phyloP scores from a whole-genome alignment of 2,113 vertebrate species.

The Vidua macroura region DNA sequence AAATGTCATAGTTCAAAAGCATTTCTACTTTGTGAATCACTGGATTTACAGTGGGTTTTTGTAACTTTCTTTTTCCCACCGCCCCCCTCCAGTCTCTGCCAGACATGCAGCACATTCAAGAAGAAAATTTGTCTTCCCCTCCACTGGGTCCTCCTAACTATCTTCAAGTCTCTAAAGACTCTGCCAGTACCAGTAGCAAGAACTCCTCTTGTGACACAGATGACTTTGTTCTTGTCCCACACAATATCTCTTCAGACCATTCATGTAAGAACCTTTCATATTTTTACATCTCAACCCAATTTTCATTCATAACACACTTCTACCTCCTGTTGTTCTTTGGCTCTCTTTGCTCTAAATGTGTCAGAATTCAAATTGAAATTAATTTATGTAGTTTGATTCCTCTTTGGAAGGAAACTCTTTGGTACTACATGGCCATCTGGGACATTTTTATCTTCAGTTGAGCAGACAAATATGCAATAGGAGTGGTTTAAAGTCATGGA shows the following conservation, averaged over 20 bases:
- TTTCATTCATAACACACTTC: background rate
- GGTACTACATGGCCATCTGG: background rate
- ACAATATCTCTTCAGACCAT: conserved; percentile 88
- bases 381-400: background rate
- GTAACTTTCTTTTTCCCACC: background rate
- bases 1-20: background rate
- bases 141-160: conserved; percentile 91
- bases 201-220: conserved; percentile 96
- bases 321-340: background rate
- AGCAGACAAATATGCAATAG: background rate
- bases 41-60: background rate
- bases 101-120: conserved; percentile 93
- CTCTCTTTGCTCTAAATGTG: background rate
- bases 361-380: background rate
- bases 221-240: conserved; percentile 95
- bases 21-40: background rate
- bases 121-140: conserved; percentile 90
- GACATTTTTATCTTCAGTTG: background rate
- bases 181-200: conserved; percentile 93
- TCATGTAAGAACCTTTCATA: conserved; percentile 78
- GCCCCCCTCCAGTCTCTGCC: conserved; percentile 82
- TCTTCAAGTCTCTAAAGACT: conserved; percentile 95
- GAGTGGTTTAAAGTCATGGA: background rate
- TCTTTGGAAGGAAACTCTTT: background rate
- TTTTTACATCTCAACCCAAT: background rate